Evolutionary conservation across 1,140 invertebrate genomes (phyloP), one percentile per base, ranked within the genome.

Genomic region (Halesus radiatus): DNA sequence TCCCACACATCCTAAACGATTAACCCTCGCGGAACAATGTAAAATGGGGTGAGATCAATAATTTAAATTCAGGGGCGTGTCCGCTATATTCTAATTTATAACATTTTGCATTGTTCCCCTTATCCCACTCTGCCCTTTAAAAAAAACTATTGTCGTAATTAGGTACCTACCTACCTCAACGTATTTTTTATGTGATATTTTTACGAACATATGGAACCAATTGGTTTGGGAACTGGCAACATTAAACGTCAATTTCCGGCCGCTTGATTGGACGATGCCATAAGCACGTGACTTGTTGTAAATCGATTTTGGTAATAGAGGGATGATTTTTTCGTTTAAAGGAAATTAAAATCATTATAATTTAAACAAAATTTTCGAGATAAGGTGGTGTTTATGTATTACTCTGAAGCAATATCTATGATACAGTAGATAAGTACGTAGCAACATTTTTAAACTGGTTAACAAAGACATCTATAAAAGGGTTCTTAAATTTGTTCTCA

Each of bases 181-280:
- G 37, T 45, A 13, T 13, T 45, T 45, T 45, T 37, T 1, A 13
- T 45, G 37, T 45, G 37, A 10, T 45, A 13, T 22, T 66, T 29
- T 66, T 16, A n/a, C 26, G 22, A 66, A 66, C 62, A 66, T 66
- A 66, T 66, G 62, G 62, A 66, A 26, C 56, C 62, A 66, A 45
- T 66, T 66, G 62, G 22, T 26, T 45, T 22, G 22, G 23, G 50
- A 56, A 29, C 78, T 80, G 78, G 50, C 72, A 64, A 23, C 66
- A 64, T 26, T 60, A 80, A 80, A 80, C 60, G 78, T 74, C 72
- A 80, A 80, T 80, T 80, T 80, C 78, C 78, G 78, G 78, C 66
- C 72, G 29, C 23, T 74, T 54, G 72, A 74, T 74, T 74, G 72
- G 72, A 74, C 53, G 53, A 20, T 1, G 72, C 23, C 13, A 20